Evolutionary conservation across 2,888 invertebrate species (phyloP).

Genomic region (Clanis bilineata): DNA sequence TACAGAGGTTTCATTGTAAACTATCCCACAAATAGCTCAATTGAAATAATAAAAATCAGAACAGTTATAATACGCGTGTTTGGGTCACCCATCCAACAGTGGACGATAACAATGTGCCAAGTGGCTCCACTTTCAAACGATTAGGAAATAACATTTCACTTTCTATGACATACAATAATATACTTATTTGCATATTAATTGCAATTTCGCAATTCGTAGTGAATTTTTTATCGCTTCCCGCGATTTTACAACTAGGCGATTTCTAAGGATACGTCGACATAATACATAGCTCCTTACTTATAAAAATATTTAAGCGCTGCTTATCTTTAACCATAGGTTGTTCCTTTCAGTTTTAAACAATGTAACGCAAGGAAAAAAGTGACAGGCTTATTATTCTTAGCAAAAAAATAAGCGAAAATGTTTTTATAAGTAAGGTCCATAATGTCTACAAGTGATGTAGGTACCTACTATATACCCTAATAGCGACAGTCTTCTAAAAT

Average conservation of each 20-base stretch:
- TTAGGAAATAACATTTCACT: background rate
- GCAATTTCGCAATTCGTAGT: background rate
- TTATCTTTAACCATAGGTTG: too few species aligned
- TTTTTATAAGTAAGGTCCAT: too few species aligned
- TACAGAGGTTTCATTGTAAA: too few species aligned
- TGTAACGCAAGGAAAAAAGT: too few species aligned
- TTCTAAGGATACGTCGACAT: background rate
- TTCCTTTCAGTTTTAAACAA: too few species aligned
- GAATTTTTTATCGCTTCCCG: background rate
- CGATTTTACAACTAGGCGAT: background rate
- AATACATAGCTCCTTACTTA: background rate
- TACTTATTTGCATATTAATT: background rate
- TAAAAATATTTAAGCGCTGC: too few species aligned
- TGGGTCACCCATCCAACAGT: background rate
- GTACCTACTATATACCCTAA: too few species aligned
- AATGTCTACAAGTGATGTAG: too few species aligned
- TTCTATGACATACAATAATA: background rate
- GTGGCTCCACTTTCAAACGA: background rate
- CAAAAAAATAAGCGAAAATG: too few species aligned
- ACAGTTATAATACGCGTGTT: background rate
- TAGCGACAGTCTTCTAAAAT: too few species aligned
- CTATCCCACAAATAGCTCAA: too few species aligned
- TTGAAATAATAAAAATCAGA: background rate
- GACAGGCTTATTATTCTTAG: too few species aligned
- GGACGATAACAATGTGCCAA: background rate